Percentiles rank a stretch among this genome's conserved stretches.
Evolutionary conservation across 2,113 vertebrate species (phyloP).

Genomic region (Misgurnus anguillicaudatus): DNA sequence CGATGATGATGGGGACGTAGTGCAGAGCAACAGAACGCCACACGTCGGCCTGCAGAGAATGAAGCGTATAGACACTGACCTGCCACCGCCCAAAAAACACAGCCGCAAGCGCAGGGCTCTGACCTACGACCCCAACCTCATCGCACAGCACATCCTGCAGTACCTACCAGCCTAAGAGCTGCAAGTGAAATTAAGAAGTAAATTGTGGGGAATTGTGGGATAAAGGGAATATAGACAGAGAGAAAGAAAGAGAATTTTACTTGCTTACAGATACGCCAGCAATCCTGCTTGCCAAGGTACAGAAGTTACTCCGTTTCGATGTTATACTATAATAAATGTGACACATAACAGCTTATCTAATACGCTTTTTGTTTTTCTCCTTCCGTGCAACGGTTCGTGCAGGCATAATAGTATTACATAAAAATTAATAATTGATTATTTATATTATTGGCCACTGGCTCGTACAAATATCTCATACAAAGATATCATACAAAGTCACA

Average conservation of each 20-base stretch:
- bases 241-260: neutral
- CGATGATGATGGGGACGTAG: constrained; percentile 42
- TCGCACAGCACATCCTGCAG: constrained; percentile 71
- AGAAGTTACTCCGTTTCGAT: constrained; percentile 35
- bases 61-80: constrained; percentile 69
- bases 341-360: constrained; percentile 27
- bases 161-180: constrained; percentile 67
- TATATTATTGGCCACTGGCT: neutral
- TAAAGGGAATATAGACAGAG: neutral
- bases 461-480: neutral
- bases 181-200: neutral
- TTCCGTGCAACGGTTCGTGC: neutral
- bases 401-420: neutral
- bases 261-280: constrained; percentile 30
- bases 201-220: neutral
- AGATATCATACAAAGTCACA: neutral
- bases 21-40: constrained; percentile 46
- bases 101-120: constrained; percentile 63
- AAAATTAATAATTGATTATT: neutral
- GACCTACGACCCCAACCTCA: constrained; percentile 68
- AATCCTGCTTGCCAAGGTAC: constrained; percentile 36
- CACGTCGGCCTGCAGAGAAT: constrained; percentile 67
- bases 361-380: constrained; percentile 6
- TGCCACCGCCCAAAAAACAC: constrained; percentile 54
- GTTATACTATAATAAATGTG: constrained; percentile 16